These are phyloP conservation scores for Vollenhovia emeryi DNA, from an alignment of 1,140 invertebrate genomes.

Conservation along the genomic window DNA sequence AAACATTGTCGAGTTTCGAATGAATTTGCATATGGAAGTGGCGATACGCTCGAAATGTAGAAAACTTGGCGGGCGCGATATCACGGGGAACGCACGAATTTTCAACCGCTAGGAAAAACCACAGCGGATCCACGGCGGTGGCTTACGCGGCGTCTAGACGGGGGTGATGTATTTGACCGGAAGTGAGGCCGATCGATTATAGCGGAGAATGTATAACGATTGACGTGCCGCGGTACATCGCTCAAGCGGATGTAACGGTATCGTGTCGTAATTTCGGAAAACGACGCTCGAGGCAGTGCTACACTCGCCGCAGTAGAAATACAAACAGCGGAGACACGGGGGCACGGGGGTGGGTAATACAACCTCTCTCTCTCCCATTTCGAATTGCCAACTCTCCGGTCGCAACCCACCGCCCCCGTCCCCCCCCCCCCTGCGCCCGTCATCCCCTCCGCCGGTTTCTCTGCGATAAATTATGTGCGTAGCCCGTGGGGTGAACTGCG, in stretches of 20 bases:
- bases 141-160: slow-evolving; percentile 53
- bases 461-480: slow-evolving; percentile 63
- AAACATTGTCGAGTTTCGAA: background rate
- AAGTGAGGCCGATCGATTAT: slow-evolving; percentile 71
- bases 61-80: background rate
- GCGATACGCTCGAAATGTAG: no score
- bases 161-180: slow-evolving; percentile 61
- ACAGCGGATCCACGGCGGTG: slow-evolving; percentile 56
- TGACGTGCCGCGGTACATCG: slow-evolving; percentile 70
- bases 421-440: background rate
- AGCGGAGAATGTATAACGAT: slow-evolving; percentile 71
- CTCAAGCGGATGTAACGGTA: slow-evolving; percentile 71
- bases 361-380: slow-evolving; percentile 21
- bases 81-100: slow-evolving; percentile 3
- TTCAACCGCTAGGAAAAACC: slow-evolving; percentile 51
- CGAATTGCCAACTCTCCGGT: slow-evolving; percentile 60
- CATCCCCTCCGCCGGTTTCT: slow-evolving; percentile 26
- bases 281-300: slow-evolving; percentile 64
- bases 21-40: background rate
- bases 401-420: background rate
- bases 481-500: slow-evolving; percentile 53
- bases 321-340: slow-evolving; percentile 64
- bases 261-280: slow-evolving; percentile 73
- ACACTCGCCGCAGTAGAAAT: slow-evolving; percentile 55
- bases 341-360: background rate